These are phyloP conservation scores for Diloba caeruleocephala DNA, from an alignment of 2,888 invertebrate genomes.

Conservation along the genomic window DNA sequence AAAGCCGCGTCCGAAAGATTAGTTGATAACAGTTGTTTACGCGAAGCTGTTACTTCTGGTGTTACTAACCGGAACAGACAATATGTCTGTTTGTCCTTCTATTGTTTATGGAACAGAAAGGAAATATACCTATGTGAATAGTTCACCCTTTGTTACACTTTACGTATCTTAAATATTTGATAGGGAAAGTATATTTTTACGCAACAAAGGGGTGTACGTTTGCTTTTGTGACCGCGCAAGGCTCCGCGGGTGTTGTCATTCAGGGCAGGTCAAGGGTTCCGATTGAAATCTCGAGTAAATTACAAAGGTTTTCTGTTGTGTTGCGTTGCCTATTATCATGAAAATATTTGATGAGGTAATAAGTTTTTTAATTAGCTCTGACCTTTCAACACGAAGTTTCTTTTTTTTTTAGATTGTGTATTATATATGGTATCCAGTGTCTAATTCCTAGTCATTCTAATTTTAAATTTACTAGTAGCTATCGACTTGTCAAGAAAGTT, in stretches of 20 bases:
- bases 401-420: neutral
- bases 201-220: slow-evolving; percentile 43
- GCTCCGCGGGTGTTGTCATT: slow-evolving; percentile 29
- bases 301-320: slow-evolving; percentile 20
- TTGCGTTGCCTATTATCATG: slow-evolving; percentile 5
- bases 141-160: slow-evolving; percentile 30
- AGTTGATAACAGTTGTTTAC: slow-evolving; percentile 8
- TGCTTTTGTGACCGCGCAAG: slow-evolving; percentile 15
- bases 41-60: slow-evolving; percentile 16
- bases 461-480: neutral
- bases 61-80: slow-evolving; percentile 15
- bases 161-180: slow-evolving; percentile 46
- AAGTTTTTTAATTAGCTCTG: slow-evolving; percentile 35
- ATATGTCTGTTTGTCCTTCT: slow-evolving; percentile 24
- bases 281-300: slow-evolving; percentile 49
- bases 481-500: neutral
- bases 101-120: slow-evolving; percentile 22
- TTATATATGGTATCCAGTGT: neutral
- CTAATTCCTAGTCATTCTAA: neutral
- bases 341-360: slow-evolving; percentile 32
- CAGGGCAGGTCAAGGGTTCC: slow-evolving; percentile 39
- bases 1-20: neutral
- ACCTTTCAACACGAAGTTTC: slow-evolving; percentile 18
- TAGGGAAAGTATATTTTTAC: slow-evolving; percentile 12
- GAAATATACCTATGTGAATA: slow-evolving; percentile 6